A percentile compares a stretch with the other conserved stretches of the same genome.
phyloP scores from a whole-genome alignment of 2,797 vertebrate species.

The Meriones psammophilus region DNA sequence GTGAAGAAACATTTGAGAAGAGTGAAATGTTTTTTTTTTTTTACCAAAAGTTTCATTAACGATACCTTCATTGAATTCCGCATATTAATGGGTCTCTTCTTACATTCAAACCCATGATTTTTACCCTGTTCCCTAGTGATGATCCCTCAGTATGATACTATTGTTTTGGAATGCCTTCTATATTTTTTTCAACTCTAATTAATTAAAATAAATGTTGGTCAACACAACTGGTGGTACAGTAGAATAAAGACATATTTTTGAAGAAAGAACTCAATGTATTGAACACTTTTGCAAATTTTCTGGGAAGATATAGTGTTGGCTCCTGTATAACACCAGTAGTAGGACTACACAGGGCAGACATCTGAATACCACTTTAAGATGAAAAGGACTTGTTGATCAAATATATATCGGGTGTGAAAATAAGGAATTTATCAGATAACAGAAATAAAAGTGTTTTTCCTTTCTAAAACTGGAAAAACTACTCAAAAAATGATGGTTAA shows the following conservation, averaged over 20 bases:
- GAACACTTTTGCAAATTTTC: background rate
- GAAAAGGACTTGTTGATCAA: background rate
- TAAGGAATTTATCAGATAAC: background rate
- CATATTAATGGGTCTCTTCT: background rate
- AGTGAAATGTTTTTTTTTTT: background rate
- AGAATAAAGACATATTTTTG: background rate
- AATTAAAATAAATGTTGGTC: slow-evolving; percentile 38
- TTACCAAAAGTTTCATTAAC: background rate
- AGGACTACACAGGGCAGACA: background rate
- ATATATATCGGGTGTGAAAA: slow-evolving; percentile 18
- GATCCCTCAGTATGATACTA: background rate
- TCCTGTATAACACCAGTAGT: background rate
- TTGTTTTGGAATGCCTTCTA: background rate
- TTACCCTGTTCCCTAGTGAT: background rate
- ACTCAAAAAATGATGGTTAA: background rate
- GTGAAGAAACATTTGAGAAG: background rate
- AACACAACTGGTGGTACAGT: background rate
- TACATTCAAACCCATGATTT: background rate
- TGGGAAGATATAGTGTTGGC: background rate
- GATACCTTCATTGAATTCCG: slow-evolving; percentile 9
- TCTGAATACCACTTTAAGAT: background rate
- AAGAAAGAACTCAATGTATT: background rate
- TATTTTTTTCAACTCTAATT: background rate
- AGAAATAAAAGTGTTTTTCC: background rate
- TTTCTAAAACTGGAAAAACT: slow-evolving; percentile 26